A percentile compares a stretch with the other conserved stretches of the same genome.
phyloP scores from a whole-genome alignment of 2,888 invertebrate genomes.

The Macroteleia sp. region DNA sequence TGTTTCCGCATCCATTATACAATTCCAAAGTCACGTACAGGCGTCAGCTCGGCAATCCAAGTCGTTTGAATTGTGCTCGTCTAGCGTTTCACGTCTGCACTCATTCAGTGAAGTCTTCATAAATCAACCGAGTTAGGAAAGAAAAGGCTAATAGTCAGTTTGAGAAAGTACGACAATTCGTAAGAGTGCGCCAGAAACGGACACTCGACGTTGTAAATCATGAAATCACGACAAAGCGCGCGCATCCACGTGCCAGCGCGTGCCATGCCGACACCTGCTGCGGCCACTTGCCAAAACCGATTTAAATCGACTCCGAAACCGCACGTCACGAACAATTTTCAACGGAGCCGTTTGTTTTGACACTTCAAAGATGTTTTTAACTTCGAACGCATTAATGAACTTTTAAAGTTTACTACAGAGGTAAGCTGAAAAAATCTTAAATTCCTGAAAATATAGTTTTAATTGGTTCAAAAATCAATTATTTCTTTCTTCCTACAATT shows the following conservation, averaged over 20 bases:
- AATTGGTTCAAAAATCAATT: too few relatives aligned
- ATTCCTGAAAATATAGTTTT: too few relatives aligned
- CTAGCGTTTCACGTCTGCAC: constrained; percentile 31
- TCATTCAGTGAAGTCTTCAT: constrained; percentile 21
- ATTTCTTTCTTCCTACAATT: too few relatives aligned
- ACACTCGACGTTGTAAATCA: constrained; percentile 32
- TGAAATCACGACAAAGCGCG: constrained; percentile 24
- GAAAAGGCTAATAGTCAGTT: constrained; percentile 40
- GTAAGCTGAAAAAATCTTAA: too few relatives aligned
- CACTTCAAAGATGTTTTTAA: too few relatives aligned
- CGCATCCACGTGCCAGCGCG: constrained; percentile 38
- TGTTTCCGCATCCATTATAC: constrained; percentile 43
- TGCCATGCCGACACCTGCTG: constrained; percentile 14
- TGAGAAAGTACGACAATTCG: constrained; percentile 39
- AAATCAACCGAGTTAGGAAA: constrained; percentile 43
- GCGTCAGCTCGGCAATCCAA: constrained; percentile 18
- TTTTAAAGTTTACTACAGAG: too few relatives aligned
- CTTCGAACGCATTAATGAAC: too few relatives aligned
- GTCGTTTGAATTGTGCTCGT: constrained; percentile 32
- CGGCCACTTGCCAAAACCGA: neutral
- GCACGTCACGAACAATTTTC: neutral
- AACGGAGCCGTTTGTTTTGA: neutral
- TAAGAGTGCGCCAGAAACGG: constrained; percentile 4
- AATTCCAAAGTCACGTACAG: constrained; percentile 39
- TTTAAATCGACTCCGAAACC: constrained; percentile 10